These are phyloP conservation scores for Drosophila fulvimacula DNA, from an alignment of 2,888 invertebrate species.

Conservation along the genomic window DNA sequence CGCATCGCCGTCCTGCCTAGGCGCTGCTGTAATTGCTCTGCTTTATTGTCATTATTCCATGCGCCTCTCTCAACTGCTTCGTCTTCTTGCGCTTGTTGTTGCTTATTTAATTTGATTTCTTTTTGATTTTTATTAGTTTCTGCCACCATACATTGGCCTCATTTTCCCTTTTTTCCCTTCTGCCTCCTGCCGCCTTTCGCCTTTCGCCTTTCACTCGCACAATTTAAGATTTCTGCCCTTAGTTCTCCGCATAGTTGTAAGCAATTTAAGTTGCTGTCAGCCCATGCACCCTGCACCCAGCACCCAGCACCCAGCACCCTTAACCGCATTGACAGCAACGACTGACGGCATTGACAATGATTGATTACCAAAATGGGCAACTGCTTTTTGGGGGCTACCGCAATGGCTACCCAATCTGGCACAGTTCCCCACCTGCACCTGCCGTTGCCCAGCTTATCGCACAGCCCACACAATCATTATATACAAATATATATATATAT, in stretches of 20 bases:
- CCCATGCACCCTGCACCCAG: conserved; percentile 21
- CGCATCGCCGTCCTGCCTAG: conserved; percentile 27
- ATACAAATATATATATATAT: conserved; percentile 14
- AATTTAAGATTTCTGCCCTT: conserved; percentile 14
- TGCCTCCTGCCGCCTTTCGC: conserved; percentile 1
- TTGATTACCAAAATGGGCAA: conserved; percentile 78
- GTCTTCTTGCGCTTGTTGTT: conserved; percentile 44
- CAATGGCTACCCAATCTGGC: conserved; percentile 47
- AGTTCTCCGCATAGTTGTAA: conserved; percentile 15
- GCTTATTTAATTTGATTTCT: conserved; percentile 77
- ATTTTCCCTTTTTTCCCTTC: conserved; percentile 36
- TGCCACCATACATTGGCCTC: conserved; percentile 54
- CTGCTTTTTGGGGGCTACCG: conserved; percentile 55
- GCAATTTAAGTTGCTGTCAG: conserved; percentile 64
- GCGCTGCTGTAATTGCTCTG: conserved; percentile 63
- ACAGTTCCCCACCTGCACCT: conserved; percentile 45
- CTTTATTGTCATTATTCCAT: conserved; percentile 53
- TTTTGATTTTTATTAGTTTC: conserved; percentile 77
- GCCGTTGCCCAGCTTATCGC: conserved; percentile 37
- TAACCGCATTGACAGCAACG: conserved; percentile 75
- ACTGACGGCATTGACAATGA: conserved; percentile 80
- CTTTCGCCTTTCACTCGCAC: conserved; percentile 3
- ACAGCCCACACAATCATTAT: conserved; percentile 23
- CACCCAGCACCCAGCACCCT: conserved; percentile 29
- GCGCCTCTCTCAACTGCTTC: conserved; percentile 25